Evolutionary conservation across 2,113 vertebrate genomes (phyloP), one percentile per base, ranked within the genome.

Genomic region (Climacteris rufus): DNA sequence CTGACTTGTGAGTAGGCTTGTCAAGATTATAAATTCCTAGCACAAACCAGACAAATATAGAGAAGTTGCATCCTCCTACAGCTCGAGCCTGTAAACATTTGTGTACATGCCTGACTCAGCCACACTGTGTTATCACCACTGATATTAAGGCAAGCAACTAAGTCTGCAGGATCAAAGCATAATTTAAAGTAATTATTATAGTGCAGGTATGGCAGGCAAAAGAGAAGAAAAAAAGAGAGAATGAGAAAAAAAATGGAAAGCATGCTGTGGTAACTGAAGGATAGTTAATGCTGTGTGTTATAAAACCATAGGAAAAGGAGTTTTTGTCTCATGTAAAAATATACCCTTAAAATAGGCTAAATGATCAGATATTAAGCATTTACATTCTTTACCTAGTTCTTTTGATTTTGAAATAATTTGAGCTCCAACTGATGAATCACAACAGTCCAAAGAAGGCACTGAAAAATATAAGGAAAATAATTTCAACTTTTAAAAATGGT

Each of bases 321-420:
- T 42, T 87, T 82, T 90, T 89, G 50, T 86, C 76, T 96, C 57
- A 66, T 50, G 70, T 81, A 71, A 83, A 95, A 89, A 92, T 86
- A 94, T 56, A 87, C 63, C 82, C 85, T 96, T 88, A 49, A 87
- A 83, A 68, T 90, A 91, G 0, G 57, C 94, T 96, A 94, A 90
- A 92, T 78, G 69, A 93, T 35, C 79, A 47, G 47, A 54, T 27
- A 90, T 78, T 65, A 91, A 95, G 68, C 44, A 93, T 83, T 97
- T 93, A 61, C 40, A 64, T 86, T 79, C 64, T 97, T 98, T 98
- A 99, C 99, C 99, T 95, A 99, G 98, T 95, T 99, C 99, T 98
- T 98, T 99, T 80, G 98, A 98, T 98, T 99, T 99, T 95, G 98
- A 97, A 96, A 99, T 96, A 88, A 98, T 98, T 93, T 99, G 99